Conservation (phyloP, 2,797 vertebrate genomes). For the Pangasius sanitwongsei region DNA sequence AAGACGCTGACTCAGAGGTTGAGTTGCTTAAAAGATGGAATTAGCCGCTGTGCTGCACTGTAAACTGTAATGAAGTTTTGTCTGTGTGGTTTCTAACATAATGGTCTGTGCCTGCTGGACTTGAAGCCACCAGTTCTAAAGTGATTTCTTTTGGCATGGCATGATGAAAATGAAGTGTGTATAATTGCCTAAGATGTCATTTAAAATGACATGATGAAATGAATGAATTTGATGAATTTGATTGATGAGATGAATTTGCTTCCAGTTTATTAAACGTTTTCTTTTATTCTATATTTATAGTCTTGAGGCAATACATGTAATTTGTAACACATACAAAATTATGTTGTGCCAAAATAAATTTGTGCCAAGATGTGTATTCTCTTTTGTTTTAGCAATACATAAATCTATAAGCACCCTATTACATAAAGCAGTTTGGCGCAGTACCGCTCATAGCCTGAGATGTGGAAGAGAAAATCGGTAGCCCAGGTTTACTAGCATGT, state of each 20-base stretch:
- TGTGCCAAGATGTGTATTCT: neutral
- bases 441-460: no score
- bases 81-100: neutral
- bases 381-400: neutral
- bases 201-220: neutral
- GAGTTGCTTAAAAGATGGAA: constrained; percentile 60
- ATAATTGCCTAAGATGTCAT: neutral
- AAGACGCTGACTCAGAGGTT: constrained; percentile 61
- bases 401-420: neutral
- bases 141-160: neutral
- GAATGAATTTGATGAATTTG: neutral
- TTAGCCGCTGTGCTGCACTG: constrained; percentile 53
- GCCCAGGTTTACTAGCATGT: neutral
- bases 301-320: neutral
- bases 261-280: neutral
- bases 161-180: neutral
- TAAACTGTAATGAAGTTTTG: constrained; percentile 26
- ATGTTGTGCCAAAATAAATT: neutral
- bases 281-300: neutral
- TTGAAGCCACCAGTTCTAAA: neutral
- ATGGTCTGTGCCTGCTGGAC: constrained; percentile 10
- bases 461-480: neutral
- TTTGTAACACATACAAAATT: neutral
- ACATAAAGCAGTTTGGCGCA: neutral
- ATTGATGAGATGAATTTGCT: neutral